Conservation (phyloP, 2,888 invertebrate genomes). For the Drosophila subsilvestris region DNA sequence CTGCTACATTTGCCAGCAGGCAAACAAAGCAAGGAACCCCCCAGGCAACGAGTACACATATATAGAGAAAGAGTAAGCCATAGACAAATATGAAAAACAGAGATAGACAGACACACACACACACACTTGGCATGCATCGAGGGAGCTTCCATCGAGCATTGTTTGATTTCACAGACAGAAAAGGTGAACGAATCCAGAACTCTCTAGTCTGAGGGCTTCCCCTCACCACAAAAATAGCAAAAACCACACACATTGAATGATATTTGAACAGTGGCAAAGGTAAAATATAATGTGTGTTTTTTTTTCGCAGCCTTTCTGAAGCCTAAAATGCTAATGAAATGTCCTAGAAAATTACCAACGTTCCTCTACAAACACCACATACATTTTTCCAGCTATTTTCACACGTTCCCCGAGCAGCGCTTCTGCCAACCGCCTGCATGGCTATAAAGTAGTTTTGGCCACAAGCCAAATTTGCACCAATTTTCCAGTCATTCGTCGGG, state of each 20-base stretch:
- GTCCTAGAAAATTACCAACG: background rate
- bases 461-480: constrained; percentile 73
- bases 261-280: background rate
- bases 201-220: background rate
- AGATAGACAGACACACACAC: constrained; percentile 2
- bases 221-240: background rate
- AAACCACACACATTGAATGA: no score
- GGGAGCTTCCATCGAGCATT: constrained; percentile 35
- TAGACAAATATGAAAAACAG: constrained; percentile 3
- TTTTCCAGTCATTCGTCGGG: constrained; percentile 42
- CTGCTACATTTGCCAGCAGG: constrained; percentile 60
- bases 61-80: background rate
- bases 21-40: constrained; percentile 50
- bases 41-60: background rate
- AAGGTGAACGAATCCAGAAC: constrained; percentile 4
- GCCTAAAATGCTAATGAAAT: background rate
- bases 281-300: background rate
- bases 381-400: background rate
- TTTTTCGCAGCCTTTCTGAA: no score
- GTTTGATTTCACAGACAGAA: constrained; percentile 69
- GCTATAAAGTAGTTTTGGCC: constrained; percentile 68
- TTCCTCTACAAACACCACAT: background rate
- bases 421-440: constrained; percentile 50
- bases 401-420: background rate
- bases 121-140: constrained; percentile 2